Base-by-base conservation (phyloP, 2,113 vertebrate species). In the Taxidea taxus region DNA sequence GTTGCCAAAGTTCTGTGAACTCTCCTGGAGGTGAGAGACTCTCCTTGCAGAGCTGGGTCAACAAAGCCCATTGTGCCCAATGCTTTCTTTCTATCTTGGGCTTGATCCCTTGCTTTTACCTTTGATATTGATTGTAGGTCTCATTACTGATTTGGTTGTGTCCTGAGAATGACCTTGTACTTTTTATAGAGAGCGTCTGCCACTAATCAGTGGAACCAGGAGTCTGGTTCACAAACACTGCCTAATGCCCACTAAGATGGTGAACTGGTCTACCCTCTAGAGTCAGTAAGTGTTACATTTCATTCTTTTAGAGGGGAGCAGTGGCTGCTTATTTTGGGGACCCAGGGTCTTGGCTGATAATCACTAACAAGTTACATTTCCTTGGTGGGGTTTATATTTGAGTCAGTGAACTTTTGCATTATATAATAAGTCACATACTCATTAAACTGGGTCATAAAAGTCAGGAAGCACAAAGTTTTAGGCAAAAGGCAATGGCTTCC, bases 141-240 rank as follows among this genome's bases (percentile, higher is more conserved):
- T 95, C 54, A 80, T 91, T 80, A n/a, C 7, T 47, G 64, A 89
- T 82, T 87, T 81, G 31, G 42, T 92, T 88, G 88, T 91, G 27
- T 74, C 77, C 66, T 82, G 66, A 75, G 72, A 95, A 80, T 91
- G n/a, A 21, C 15, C 29, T 66, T 87, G 4, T 81, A 34, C 54
- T 56, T 92, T 94, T 90, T 83, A 27, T 27, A 58, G 60, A 87
- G 14, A 64, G 1, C 34, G 78, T 83, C 25, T 90, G 44, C 23
- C 34, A 34, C 23, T 90, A 51, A 70, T 91, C 47, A 85, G 47
- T 85, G 58, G 80, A 68, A 75, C 75, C 23, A 29, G 56, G 29
- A 94, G 20, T 62, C 7, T 42, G 42, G 37, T 87, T 70, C 23
- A 87, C 51, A 87, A 15, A 34, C 21, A 56, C 44, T 82, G 49